Conservation (phyloP, 2,113 vertebrate species). For the Cnemophilus loriae region DNA sequence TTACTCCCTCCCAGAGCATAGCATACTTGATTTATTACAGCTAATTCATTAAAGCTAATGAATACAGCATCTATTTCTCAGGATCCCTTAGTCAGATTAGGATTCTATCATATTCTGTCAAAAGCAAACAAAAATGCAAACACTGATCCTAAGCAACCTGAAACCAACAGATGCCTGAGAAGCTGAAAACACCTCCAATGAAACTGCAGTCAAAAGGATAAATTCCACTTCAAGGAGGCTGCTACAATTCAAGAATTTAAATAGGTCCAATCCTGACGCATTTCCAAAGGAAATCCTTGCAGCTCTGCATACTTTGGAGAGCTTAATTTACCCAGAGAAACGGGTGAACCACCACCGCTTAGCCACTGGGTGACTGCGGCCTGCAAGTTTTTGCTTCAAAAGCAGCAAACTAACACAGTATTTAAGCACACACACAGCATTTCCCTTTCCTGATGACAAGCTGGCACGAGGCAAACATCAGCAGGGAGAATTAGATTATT, state of each 20-base stretch:
- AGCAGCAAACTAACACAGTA: not conserved
- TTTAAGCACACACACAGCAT: not conserved
- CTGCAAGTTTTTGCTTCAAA: not conserved
- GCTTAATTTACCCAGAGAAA: not conserved
- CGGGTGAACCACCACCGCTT: not conserved
- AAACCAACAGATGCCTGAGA: not conserved
- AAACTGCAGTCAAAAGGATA: not conserved
- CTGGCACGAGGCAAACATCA: not conserved
- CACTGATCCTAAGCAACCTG: not conserved
- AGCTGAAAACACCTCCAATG: not conserved
- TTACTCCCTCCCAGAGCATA: not conserved
- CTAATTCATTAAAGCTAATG: not conserved
- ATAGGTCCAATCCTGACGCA: not conserved
- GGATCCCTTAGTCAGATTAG: not conserved
- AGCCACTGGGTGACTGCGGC: not conserved
- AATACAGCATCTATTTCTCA: not conserved
- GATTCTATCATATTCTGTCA: not conserved
- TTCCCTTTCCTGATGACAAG: not conserved
- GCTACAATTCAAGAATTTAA: not conserved
- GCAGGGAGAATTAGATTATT: not conserved
- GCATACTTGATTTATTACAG: not conserved
- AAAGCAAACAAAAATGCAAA: not conserved
- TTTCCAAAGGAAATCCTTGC: not conserved
- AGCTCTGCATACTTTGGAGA: not conserved
- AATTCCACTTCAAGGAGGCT: not conserved